Evolutionary conservation across 2,797 vertebrate genomes (phyloP).

Genomic region (Apodemus agrarius): DNA sequence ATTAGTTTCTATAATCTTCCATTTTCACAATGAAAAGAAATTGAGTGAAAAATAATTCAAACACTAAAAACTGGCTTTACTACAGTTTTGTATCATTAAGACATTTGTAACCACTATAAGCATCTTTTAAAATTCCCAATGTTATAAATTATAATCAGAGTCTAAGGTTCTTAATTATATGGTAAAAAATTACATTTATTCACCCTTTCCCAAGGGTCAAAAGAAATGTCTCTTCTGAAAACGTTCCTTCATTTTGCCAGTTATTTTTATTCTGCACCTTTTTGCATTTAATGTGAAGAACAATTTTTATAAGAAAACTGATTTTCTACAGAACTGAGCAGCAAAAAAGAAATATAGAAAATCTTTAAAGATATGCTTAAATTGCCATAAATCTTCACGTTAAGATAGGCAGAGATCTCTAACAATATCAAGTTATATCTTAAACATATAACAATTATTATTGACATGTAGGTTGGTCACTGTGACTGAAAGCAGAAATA

Average conservation of each 20-base stretch:
- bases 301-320: conserved; percentile 52
- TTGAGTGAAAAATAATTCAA: not conserved
- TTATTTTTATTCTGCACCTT: conserved; percentile 36
- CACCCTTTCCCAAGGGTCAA: not conserved
- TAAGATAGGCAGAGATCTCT: conserved; percentile 8
- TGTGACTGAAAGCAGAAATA: conserved; percentile 61
- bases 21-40: not conserved
- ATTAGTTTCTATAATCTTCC: not conserved
- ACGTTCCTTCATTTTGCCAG: not conserved
- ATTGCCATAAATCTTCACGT: conserved; percentile 31
- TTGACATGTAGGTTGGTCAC: conserved; percentile 44
- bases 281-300: not conserved
- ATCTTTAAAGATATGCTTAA: conserved; percentile 27
- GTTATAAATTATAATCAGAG: not conserved
- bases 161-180: not conserved
- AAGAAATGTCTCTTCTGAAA: not conserved
- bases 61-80: not conserved
- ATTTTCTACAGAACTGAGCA: not conserved
- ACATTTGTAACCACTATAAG: not conserved
- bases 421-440: conserved; percentile 51
- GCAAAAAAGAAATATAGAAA: conserved; percentile 17
- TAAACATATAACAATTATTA: conserved; percentile 51
- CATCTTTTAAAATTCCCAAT: not conserved
- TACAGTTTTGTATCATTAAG: not conserved
- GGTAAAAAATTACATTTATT: not conserved